Evolutionary conservation across 2,797 vertebrate species (phyloP), one percentile per base, ranked within the genome.

Genomic region (Syncerus caffer): DNA sequence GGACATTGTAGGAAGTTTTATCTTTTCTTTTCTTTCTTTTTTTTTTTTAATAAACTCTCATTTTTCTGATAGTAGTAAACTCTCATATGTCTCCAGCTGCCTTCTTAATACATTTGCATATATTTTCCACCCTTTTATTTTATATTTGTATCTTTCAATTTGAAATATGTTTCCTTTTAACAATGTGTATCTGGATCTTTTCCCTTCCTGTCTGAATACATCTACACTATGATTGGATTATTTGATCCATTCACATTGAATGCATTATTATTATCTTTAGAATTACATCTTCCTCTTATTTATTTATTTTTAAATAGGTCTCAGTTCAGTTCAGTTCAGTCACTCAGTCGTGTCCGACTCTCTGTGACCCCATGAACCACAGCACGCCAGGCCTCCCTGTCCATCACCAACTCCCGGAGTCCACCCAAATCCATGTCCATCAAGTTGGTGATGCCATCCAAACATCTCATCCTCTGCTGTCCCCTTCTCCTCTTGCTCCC

Each of bases 381-480:
- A 29, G 58, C 58, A 60, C 13, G 0, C 13, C 13, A 29, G 27
- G 27, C 13, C 58, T 60, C 27, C 58, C 29, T 60, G 58, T 60
- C 13, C 3, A 15, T 60, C 6, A 60, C 1, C 6, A 60, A 29
- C 13, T 31, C 27, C 27, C 0, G 0, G 6, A 60, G 58, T 15
- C 8, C 27, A 60, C 27, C 3, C 5, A 31, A 60, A 60, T 14
- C 13, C 58, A 60, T 60, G 58, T 29, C 58, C 13, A 29, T 15
- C 1, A 0, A 60, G 57, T 60, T 1, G 0, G 6, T 31, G 58
- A 29, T 60, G 13, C 58, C 13, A 60, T 60, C 58, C 27, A 60
- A 6, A 58, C 13, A 15, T 60, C 6, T 60, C 58, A 60, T 60
- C 13, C 58, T 2, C 58, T 31, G 1, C 6, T 60, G 13, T 31